Base-by-base conservation (phyloP, 1,140 invertebrate genomes). In the Drosophila paulistorum region DNA sequence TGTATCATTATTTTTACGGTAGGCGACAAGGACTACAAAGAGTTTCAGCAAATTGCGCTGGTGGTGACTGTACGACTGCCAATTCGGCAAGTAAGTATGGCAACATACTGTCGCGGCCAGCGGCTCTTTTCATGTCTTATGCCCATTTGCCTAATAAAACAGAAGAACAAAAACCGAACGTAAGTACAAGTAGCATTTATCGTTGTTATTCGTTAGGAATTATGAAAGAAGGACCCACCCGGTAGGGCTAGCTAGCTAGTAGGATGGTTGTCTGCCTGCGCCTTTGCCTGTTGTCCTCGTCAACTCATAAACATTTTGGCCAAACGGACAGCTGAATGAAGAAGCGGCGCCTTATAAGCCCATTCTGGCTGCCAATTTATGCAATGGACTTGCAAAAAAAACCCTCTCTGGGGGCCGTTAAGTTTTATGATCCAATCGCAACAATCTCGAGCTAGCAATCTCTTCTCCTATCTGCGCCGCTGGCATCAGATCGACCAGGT, bases 1-100 rank as follows among this genome's bases (percentile, higher is more conserved):
- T 96, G 94, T 79, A 93, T 97, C 1, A 93, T 98, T 45, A 96
- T 97, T 71, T 96, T 96, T 92, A 90, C 98, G 11, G 68, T 97
- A 68, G 92, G 92, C 7, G 95, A 96, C 87, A 95, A 97, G 78
- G 94, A 95, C 13, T 94, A 97, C 92, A 95, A 96, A 3, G 94
- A 95, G 42, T 98, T 98, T 79, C 95, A 95, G 72, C 92, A 94
- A 63, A 92, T 97, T 13, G 94, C 95, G 20, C 93, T 93, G 73
- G 77, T 97, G 0, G 93, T 97, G 26, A 94, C 30, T 93, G 78
- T 92, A 93, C 7, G 92, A 94, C 1, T 94, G 91, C 94, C 0
- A 94, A 95, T 71, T 30, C 6, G 30, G 30, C 30, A 26, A 84
- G 65, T 42, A 76, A 7, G 30, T 90, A 6, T 79, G 72, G 74